Percentiles rank a stretch among this genome's conserved stretches.
Evolutionary conservation across 2,888 invertebrate species (phyloP).

Genomic region (Acrobasis suavella): DNA sequence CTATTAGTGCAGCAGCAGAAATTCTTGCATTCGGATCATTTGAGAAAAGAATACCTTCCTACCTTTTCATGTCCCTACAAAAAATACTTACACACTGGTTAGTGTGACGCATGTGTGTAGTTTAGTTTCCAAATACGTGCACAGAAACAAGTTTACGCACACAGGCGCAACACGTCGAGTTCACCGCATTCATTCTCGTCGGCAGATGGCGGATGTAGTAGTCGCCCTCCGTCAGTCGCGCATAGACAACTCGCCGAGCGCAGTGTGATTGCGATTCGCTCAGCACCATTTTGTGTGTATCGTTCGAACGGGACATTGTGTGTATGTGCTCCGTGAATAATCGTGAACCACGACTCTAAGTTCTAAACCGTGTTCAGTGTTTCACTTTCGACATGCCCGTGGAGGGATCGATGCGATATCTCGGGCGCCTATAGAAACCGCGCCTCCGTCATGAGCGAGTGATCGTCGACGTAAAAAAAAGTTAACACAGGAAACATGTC

Average conservation of each 20-base stretch:
- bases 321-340: slow-evolving; percentile 79
- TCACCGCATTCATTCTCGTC: slow-evolving; percentile 80
- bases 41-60: slow-evolving; percentile 57
- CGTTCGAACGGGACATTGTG: slow-evolving; percentile 80
- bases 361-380: slow-evolving; percentile 61
- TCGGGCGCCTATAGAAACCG: slow-evolving; percentile 79
- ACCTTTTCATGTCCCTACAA: slow-evolving; percentile 67
- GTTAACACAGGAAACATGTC: slow-evolving; percentile 82
- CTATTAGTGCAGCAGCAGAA: slow-evolving; percentile 3
- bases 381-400: slow-evolving; percentile 74
- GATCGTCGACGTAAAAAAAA: slow-evolving; percentile 79
- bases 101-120: slow-evolving; percentile 49
- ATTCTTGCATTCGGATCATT: slow-evolving; percentile 36
- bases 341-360: slow-evolving; percentile 61
- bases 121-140: slow-evolving; percentile 42
- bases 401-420: slow-evolving; percentile 78
- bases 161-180: slow-evolving; percentile 57
- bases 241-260: slow-evolving; percentile 78
- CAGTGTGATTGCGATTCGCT: slow-evolving; percentile 67
- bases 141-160: slow-evolving; percentile 53
- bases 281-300: slow-evolving; percentile 80
- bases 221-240: slow-evolving; percentile 80
- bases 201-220: slow-evolving; percentile 82
- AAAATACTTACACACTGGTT: slow-evolving; percentile 68
- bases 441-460: slow-evolving; percentile 81